Evolutionary conservation across 2,113 vertebrate species (phyloP), one percentile per base, ranked within the genome.

Genomic region (Antennarius striatus): DNA sequence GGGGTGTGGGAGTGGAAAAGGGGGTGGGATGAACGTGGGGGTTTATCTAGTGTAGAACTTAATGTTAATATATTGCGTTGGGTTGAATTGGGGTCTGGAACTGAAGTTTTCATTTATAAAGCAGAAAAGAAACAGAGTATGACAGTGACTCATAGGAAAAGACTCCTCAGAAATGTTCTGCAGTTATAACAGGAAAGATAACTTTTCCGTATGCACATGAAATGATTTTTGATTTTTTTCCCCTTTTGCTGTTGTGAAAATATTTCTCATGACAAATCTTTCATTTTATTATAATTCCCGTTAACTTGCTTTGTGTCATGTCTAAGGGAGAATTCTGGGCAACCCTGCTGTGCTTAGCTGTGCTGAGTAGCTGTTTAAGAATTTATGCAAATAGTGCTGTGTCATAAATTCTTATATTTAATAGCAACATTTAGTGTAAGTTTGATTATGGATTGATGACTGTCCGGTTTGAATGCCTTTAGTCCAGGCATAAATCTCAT

Each of bases 401-500:
- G 47, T 55, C 73, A 81, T 68, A 17, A 55, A 71, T 47, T 55
- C 5, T 54, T 53, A 17, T 47, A 36, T 50, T 81, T 85, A 65
- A 73, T 40, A 46, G 61, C 32, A 13, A 11, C 48, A 5, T 68
- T 72, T 45, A 7, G 22, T 47, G 17, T 36, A 51, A 56, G 29
- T 51, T 28, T 67, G 39, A 69, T 55, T 32, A 10, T 57, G 39
- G 42, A 73, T 72, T 73, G 32, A 83, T 63, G 55, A 40, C 56
- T 81, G 68, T 76, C 59, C 79, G 70, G 60, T 53, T 83, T 66
- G 47, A 65, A 10, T 63, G 45, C 63, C 29, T 81, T 69, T 81
- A 39, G 66, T 61, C 53, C n/a, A 51, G 57, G 42, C 60, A 73
- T 81, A 82, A 85, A 79, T 86, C 83, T 82, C 56, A 56, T 53